Base-by-base conservation (phyloP, 2,888 invertebrate genomes). In the Imbricaverruca yamaguchii region DNA sequence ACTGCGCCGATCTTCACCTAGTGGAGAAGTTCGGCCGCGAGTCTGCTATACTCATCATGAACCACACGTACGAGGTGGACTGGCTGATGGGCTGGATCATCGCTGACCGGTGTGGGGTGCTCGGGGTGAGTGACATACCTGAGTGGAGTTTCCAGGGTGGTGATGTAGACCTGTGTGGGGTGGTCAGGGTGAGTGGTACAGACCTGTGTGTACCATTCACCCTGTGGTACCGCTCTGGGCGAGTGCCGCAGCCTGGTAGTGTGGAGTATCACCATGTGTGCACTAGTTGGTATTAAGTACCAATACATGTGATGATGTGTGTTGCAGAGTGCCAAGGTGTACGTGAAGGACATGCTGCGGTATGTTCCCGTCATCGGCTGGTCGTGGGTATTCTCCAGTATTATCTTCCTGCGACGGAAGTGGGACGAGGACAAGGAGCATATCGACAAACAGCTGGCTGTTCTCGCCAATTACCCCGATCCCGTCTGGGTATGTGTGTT, bases 331-430 rank as follows among this genome's bases (percentile, higher is more conserved):
- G 95, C 96, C 85, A 97, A 97, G 90, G 95, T 97, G 0, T 97
- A 95, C 87, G 96, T 95, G 0, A 98, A 98, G 89, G 94, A 95
- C 88, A 93, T 93, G 21, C 92, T 97, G 84, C 92, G 93, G 85
- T 96, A 94, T 87, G 90, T 97, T 84, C 98, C 98, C 56, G 84
- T 95, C 15, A 91, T 97, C 85, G 97, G 97, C 63, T 98, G 97
- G 97, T 93, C 94, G 85, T 98, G 97, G 96, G 94, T 95, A 89
- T 95, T 96, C 87, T 94, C 94, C 0, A 97, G 97, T 87, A 94
- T 94, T 88, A 94, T 97, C 83, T 97, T 97, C 88, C 90, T 98
- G 82, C 95, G 96, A 87, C 91, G 97, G 85, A 93, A 93, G 84
- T 97, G 93, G 90, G 94, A 95, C 81, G 94, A 95, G 87, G 98